These are phyloP conservation scores for Galagoides demidoff DNA, from an alignment of 2,797 vertebrate species.

Conservation along the genomic window DNA sequence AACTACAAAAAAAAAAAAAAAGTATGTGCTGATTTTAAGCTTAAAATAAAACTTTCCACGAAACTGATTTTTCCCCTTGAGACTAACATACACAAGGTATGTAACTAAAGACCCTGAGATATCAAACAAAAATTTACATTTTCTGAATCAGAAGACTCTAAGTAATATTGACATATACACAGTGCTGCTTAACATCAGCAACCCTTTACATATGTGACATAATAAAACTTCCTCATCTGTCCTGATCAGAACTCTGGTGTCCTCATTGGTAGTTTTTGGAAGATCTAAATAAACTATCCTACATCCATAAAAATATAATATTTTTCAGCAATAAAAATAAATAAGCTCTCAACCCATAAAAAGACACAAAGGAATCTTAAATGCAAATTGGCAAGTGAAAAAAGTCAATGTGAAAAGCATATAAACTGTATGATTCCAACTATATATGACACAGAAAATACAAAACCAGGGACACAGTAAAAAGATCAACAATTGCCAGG, in stretches of 20 bases:
- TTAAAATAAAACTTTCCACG: background rate
- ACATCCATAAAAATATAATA: background rate
- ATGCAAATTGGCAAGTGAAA: background rate
- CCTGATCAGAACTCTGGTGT: background rate
- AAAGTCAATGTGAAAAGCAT: background rate
- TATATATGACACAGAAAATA: background rate
- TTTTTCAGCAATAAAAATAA: background rate
- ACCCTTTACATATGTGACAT: background rate
- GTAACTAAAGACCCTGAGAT: conserved; percentile 15
- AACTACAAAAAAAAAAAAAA: background rate
- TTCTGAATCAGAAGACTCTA: background rate
- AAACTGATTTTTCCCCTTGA: background rate
- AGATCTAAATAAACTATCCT: background rate
- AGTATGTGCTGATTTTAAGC: background rate
- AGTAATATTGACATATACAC: background rate
- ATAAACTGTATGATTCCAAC: background rate
- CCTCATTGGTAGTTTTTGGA: background rate
- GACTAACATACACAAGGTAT: background rate
- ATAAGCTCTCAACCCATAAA: background rate
- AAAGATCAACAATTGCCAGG: background rate
- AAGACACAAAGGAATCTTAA: background rate
- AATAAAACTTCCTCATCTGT: background rate
- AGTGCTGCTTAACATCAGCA: background rate
- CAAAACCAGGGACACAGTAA: background rate
- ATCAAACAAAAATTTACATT: background rate